A percentile compares a stretch with the other conserved stretches of the same genome.
Conservation (phyloP, 1,140 invertebrate genomes). For the Brachystomella parvula region DNA sequence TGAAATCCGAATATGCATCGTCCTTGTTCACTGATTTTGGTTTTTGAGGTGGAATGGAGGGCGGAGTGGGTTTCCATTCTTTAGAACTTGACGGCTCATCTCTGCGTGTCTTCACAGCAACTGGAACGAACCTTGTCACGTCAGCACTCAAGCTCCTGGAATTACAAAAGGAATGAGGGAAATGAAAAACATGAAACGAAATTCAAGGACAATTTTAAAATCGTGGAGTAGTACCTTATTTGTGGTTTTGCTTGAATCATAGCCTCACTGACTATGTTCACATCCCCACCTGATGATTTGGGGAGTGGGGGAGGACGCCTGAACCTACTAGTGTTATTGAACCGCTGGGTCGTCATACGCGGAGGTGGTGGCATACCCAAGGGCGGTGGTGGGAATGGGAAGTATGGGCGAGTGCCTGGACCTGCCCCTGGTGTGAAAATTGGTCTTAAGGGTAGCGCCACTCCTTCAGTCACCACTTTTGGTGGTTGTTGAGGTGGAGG, state of each 20-base stretch:
- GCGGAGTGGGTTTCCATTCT: slow-evolving; percentile 14
- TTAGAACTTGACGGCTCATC: slow-evolving; percentile 25
- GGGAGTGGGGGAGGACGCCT: slow-evolving; percentile 33
- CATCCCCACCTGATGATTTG: slow-evolving; percentile 29
- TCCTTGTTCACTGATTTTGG: slow-evolving; percentile 72
- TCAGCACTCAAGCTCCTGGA: slow-evolving; percentile 81
- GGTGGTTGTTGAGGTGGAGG: slow-evolving; percentile 28
- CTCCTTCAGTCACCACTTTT: slow-evolving; percentile 21
- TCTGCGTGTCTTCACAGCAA: slow-evolving; percentile 72
- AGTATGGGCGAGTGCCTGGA: neutral
- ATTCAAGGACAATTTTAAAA: neutral
- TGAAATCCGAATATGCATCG: slow-evolving; percentile 95
- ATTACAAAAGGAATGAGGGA: slow-evolving; percentile 15
- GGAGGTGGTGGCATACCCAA: slow-evolving; percentile 12
- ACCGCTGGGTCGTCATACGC: slow-evolving; percentile 42
- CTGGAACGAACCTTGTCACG: slow-evolving; percentile 89
- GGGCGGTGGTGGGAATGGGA: slow-evolving; percentile 2
- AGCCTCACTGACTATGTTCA: slow-evolving; percentile 30
- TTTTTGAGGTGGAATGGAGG: slow-evolving; percentile 22
- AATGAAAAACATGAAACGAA: neutral
- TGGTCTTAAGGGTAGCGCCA: slow-evolving; percentile 21
- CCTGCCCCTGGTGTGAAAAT: slow-evolving; percentile 1
- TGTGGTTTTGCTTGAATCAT: slow-evolving; percentile 37
- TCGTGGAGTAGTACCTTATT: slow-evolving; percentile 19
- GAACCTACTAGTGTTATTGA: slow-evolving; percentile 42